Evolutionary conservation across 2,797 vertebrate genomes (phyloP), one percentile per base, ranked within the genome.

Genomic region (Malacoraja senta): DNA sequence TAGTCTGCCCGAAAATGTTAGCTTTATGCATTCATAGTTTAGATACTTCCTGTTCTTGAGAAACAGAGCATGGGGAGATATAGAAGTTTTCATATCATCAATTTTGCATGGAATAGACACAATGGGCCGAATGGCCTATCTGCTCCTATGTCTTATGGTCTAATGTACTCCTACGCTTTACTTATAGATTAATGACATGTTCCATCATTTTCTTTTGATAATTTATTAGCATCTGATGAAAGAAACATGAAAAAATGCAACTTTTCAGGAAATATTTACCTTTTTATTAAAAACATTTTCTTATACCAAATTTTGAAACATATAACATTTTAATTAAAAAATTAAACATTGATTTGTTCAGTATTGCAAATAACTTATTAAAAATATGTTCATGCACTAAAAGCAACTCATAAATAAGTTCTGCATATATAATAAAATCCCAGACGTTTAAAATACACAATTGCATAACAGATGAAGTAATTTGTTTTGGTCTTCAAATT

Each of bases 11-110:
- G 0, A 65, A 2, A 35, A 7, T 19, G 15, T 53, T 74, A 94
- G 95, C 95, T 94, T 94, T 88, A 93, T 91, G 15, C 17, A 19
- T 65, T 74, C 84, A 94, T 8, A 93, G 65, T 68, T 93, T 38
- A 71, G 93, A 79, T 24, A 58, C 24, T 21, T 93, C 86, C 9
- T n/a, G 95, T 95, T 94, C 95, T 94, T 95, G 96, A 95, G 96
- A n/a, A n/a, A n/a, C 95, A 94, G 95, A 26, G n/a, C 3, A 74
- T 17, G n/a, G 24, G 90, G 88, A 29, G 35, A 21, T 74, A 9
- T 26, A 91, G 53, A 86, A 26, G 44, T 1, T 15, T 58, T 26
- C n/a, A 32, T 38, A 38, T 76, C 68, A 35, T 38, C 35, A 38
- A 24, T 72, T 72, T 53, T 53, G 44, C 6, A 53, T 4, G 44